Percentiles rank a stretch among this genome's conserved stretches.
Conservation (phyloP, 2,113 vertebrate species). For the Copsychus sechellarum region DNA sequence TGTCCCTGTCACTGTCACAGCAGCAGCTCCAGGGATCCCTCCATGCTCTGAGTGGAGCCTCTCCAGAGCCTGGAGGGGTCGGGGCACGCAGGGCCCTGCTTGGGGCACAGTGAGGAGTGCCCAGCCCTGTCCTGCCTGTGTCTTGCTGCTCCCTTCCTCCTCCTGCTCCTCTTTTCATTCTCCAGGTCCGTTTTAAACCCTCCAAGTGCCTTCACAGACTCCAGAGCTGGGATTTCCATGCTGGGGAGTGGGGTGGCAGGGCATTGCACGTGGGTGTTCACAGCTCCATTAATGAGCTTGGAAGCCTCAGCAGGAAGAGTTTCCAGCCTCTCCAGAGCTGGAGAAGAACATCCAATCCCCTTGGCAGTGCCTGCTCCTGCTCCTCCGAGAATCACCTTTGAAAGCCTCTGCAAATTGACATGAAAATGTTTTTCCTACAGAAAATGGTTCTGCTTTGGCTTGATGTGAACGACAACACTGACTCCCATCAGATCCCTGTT, state of each 20-base stretch:
- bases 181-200: background rate
- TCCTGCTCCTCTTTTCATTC: background rate
- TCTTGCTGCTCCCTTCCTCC: background rate
- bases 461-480: background rate
- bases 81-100: background rate
- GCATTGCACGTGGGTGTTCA: background rate
- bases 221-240: background rate
- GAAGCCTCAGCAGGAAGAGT: background rate
- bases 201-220: background rate
- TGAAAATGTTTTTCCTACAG: background rate
- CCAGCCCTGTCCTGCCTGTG: background rate
- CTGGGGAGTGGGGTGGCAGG: background rate
- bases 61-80: background rate
- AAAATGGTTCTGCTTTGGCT: background rate
- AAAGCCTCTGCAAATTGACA: background rate
- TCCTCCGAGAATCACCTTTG: background rate
- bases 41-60: background rate
- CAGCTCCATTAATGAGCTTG: rapidly evolving
- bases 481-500: background rate
- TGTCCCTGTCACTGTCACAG: background rate
- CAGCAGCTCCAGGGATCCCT: background rate
- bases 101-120: rapidly evolving
- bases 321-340: background rate
- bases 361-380: rapidly evolving
- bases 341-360: background rate